Conservation (phyloP, 2,113 vertebrate genomes). For the Mustela lutreola region DNA sequence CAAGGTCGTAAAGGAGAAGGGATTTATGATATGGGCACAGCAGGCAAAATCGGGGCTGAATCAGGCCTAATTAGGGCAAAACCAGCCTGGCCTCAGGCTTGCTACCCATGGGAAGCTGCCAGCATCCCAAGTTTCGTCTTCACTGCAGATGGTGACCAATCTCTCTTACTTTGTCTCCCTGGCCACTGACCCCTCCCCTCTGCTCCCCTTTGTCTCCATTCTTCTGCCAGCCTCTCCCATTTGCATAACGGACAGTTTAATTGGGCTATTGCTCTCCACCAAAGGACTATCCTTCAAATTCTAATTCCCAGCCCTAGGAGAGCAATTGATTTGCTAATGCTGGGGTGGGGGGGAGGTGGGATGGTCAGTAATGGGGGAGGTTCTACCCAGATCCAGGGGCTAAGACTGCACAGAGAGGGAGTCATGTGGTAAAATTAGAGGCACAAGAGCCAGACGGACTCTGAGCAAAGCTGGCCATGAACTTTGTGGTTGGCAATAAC, state of each 20-base stretch:
- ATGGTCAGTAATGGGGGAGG: too few relatives aligned
- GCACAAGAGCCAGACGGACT: not conserved
- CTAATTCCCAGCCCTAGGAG: not conserved
- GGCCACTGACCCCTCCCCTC: not conserved
- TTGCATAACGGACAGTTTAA: not conserved
- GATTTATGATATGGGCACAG: rapidly evolving
- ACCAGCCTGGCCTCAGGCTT: not conserved
- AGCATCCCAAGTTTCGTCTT: not conserved
- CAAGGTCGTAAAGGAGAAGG: too few relatives aligned
- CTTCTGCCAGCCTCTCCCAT: not conserved
- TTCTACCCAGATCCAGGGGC: not conserved
- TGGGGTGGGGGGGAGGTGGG: too few relatives aligned
- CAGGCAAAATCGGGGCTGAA: not conserved
- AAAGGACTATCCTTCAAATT: not conserved
- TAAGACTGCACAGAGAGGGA: not conserved
- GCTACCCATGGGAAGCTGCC: not conserved
- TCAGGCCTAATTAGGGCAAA: too few relatives aligned
- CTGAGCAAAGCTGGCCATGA: not conserved
- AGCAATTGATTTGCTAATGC: not conserved
- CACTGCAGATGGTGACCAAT: not conserved
- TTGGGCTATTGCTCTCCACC: not conserved
- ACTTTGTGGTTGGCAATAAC: not conserved
- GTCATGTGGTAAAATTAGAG: not conserved
- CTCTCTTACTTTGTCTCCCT: not conserved
- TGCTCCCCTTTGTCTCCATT: not conserved